These are phyloP conservation scores for Scaptomyza caliginosa DNA, from an alignment of 2,888 invertebrate species.

Conservation along the genomic window DNA sequence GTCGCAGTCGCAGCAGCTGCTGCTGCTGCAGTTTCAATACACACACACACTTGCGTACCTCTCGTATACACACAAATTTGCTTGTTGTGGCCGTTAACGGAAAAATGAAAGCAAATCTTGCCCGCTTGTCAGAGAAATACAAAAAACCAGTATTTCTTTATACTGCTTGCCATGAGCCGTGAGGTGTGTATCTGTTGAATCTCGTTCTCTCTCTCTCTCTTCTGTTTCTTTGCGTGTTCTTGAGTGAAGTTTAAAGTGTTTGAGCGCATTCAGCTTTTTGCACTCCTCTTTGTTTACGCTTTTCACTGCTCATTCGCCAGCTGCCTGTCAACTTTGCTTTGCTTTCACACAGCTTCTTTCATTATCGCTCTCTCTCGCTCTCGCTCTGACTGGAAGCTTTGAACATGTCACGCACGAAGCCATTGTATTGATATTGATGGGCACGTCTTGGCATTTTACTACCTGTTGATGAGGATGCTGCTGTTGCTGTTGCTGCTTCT, in stretches of 20 bases:
- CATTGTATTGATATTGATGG: conserved; percentile 69
- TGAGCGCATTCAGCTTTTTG: conserved; percentile 21
- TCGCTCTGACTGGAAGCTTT: conserved; percentile 5
- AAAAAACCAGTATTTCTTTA: conserved; percentile 70
- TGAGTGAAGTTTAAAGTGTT: conserved; percentile 46
- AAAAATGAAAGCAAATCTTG: conserved; percentile 78
- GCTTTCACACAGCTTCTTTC: background rate
- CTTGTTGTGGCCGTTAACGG: conserved; percentile 59
- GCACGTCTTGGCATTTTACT: conserved; percentile 82
- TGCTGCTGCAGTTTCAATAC: conserved; percentile 31
- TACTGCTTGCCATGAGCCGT: conserved; percentile 28
- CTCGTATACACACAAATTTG: conserved; percentile 29
- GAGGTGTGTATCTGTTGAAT: conserved; percentile 71
- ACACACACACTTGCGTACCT: conserved; percentile 24
- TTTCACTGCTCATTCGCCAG: conserved; percentile 43
- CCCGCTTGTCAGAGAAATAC: conserved; percentile 46
- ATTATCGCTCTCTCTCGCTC: conserved; percentile 1
- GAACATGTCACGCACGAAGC: conserved; percentile 76
- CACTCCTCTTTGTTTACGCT: background rate
- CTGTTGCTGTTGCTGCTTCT: conserved; percentile 26
- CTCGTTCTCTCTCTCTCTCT: background rate
- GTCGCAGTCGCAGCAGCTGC: conserved; percentile 43
- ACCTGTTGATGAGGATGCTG: conserved; percentile 78
- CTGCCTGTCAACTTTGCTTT: conserved; percentile 33
- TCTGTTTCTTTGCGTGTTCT: conserved; percentile 7